Base-by-base conservation (phyloP, 1,140 invertebrate genomes). In the Antheraea mylitta region DNA sequence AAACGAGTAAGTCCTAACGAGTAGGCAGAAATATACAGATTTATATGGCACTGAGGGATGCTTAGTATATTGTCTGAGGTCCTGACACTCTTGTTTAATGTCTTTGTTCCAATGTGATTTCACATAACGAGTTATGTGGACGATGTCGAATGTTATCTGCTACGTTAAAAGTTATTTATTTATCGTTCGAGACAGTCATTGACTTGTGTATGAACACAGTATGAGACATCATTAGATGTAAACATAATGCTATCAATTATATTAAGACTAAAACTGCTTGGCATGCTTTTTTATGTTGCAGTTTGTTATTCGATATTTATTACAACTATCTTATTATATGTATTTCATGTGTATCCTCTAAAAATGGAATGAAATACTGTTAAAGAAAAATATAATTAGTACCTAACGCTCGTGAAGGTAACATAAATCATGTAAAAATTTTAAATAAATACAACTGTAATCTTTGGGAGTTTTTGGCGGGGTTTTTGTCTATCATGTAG, bases 41-140 rank as follows among this genome's bases (percentile, higher is more conserved):
- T 88, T 90, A 90, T 87, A 88, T 78, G 75, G 78, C 76, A 74
- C 67, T 80, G 80, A 79, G 83, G 73, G 78, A 84, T 82, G 87
- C 86, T 82, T 80, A 85, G 84, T 86, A 89, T 87, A 87, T 86
- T 87, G 87, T 90, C 84, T 86, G 84, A 78, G 80, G 82, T 83
- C 83, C 73, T 84, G 85, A 88, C 83, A 80, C 78, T 81, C 75
- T 74, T 87, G 85, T 86, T 86, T 86, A 90, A 90, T 88, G 87
- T 90, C 87, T 90, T 85, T 86, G 85, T 90, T 90, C 76, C 81
- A 77, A 79, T 78, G 79, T 79, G 81, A 85, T 80, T 83, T 81
- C 76, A 75, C 65, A 19, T 73, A 65, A 73, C 67, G 78, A 78
- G 73, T 83, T 86, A 85, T 80, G 78, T 75, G 70, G 75, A 80